phyloP scores from a whole-genome alignment of 2,797 vertebrate species.

The Intellagama lesueurii region DNA sequence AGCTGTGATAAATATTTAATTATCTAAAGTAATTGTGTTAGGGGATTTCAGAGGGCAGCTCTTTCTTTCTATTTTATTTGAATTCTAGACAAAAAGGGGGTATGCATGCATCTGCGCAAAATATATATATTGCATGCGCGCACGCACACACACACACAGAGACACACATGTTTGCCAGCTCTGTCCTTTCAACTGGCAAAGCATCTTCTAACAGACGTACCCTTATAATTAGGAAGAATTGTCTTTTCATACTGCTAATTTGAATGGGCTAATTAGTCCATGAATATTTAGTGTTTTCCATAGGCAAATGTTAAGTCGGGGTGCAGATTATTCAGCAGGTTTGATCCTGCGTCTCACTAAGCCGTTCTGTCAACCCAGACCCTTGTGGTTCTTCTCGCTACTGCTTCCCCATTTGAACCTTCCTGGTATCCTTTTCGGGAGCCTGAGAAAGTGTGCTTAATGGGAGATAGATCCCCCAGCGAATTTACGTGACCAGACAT shows the following conservation, averaged over 20 bases:
- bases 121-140: neutral
- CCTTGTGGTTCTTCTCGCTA: too few relatives aligned
- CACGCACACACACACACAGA: neutral
- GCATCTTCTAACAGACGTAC: conserved; percentile 59
- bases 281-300: conserved; percentile 58
- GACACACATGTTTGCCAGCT: too few relatives aligned
- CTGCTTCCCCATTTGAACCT: neutral
- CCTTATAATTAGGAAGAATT: conserved; percentile 65
- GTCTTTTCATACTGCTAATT: conserved; percentile 63
- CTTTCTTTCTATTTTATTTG: conserved; percentile 34
- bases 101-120: neutral
- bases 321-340: fast-evolving
- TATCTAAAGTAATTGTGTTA: conserved; percentile 60
- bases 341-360: fast-evolving
- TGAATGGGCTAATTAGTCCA: conserved; percentile 64
- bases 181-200: conserved; percentile 49
- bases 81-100: conserved; percentile 44
- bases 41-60: conserved; percentile 35
- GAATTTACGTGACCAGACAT: neutral
- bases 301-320: conserved; percentile 38
- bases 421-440: too few relatives aligned
- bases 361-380: too few relatives aligned
- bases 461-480: too few relatives aligned
- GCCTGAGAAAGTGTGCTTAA: too few relatives aligned
- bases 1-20: conserved; percentile 77